These are phyloP conservation scores for Carabus problematicus DNA, from an alignment of 2,888 invertebrate species.

Conservation along the genomic window DNA sequence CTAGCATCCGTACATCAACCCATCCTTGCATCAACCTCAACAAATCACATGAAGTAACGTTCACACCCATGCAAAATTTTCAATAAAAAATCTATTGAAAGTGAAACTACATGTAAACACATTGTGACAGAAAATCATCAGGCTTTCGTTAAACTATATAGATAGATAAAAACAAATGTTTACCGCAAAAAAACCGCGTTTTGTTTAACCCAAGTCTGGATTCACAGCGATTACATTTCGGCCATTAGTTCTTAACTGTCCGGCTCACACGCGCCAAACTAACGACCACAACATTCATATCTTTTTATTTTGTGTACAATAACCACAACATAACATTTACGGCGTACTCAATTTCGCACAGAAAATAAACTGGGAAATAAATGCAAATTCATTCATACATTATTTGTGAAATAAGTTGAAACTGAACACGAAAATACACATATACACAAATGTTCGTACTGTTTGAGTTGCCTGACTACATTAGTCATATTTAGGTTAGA, in stretches of 20 bases:
- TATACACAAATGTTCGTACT: constrained; percentile 42
- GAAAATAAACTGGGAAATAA: constrained; percentile 15
- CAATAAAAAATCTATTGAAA: constrained; percentile 39
- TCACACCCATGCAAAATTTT: constrained; percentile 43
- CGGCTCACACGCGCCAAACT: constrained; percentile 53
- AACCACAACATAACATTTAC: too few relatives aligned
- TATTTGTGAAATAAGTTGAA: constrained; percentile 29
- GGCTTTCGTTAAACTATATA: constrained; percentile 23
- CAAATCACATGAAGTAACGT: constrained; percentile 42
- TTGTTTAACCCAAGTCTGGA: constrained; percentile 52
- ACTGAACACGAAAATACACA: constrained; percentile 34
- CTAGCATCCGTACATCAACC: constrained; percentile 34
- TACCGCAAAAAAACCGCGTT: constrained; percentile 42
- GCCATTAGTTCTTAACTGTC: constrained; percentile 57
- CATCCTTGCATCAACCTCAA: constrained; percentile 40
- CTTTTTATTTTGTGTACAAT: constrained; percentile 4
- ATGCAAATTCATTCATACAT: constrained; percentile 30
- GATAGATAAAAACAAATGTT: constrained; percentile 34
- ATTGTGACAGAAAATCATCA: constrained; percentile 30
- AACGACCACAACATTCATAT: constrained; percentile 36
- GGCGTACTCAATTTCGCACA: too few relatives aligned
- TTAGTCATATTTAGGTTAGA: constrained; percentile 25
- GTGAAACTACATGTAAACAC: constrained; percentile 22
- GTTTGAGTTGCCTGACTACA: constrained; percentile 39
- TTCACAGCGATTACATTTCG: constrained; percentile 55